Evolutionary conservation across 2,113 vertebrate genomes (phyloP).

Genomic region (Chelonoidis abingdonii): DNA sequence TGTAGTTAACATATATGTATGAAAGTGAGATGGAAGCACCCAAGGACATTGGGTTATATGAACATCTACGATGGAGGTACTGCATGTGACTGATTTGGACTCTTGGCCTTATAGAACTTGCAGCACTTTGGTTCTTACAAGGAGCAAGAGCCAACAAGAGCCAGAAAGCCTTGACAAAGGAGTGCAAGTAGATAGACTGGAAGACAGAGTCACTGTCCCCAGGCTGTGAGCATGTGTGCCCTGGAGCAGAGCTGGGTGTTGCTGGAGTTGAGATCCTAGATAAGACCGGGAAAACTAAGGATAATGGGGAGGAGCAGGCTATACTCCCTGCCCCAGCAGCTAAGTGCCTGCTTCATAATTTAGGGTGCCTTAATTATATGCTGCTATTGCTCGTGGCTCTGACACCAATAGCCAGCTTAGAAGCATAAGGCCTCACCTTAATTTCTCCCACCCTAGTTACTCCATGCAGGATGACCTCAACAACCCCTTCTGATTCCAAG

Average conservation of each 20-base stretch:
- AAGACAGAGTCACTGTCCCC: too few species aligned
- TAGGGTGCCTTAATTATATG: neutral
- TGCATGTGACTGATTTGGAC: neutral
- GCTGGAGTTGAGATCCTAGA: too few species aligned
- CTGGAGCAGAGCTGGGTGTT: neutral
- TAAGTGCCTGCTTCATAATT: neutral
- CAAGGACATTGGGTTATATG: neutral
- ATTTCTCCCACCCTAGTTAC: neutral
- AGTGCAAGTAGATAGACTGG: neutral
- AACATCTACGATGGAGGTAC: neutral
- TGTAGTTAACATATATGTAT: neutral
- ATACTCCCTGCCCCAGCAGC: neutral
- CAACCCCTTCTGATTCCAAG: neutral
- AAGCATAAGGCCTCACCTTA: neutral
- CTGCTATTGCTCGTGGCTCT: neutral
- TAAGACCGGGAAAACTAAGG: neutral
- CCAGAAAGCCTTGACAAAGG: neutral
- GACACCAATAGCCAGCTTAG: neutral
- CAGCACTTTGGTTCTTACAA: neutral
- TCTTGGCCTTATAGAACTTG: neutral
- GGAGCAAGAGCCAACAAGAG: neutral
- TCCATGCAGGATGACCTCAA: neutral
- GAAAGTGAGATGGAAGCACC: neutral
- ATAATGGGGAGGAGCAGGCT: neutral
- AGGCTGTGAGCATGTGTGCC: neutral